Evolutionary conservation across 2,113 vertebrate genomes (phyloP).

Genomic region (Girardinichthys multiradiatus): DNA sequence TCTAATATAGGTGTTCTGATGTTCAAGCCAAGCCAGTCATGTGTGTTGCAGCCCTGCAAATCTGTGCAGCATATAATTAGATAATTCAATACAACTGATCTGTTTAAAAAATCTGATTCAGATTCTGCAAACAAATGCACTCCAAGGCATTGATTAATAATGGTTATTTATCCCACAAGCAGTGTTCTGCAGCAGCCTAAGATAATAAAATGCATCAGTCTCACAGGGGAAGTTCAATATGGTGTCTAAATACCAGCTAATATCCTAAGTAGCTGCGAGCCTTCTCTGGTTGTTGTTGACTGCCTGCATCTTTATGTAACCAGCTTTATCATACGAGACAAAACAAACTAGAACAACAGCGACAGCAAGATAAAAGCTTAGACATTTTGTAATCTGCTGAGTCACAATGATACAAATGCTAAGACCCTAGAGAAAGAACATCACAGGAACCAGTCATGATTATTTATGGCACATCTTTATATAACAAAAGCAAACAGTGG

Average conservation of each 20-base stretch:
- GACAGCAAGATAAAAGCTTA: conserved; percentile 44
- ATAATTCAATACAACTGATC: conserved; percentile 20
- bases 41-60: conserved; percentile 54
- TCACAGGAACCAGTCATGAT: conserved; percentile 46
- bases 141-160: conserved; percentile 42
- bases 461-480: conserved; percentile 69
- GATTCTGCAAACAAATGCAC: conserved; percentile 42
- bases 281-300: conserved; percentile 28
- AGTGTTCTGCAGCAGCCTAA: conserved; percentile 30
- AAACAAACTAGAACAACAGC: conserved; percentile 26
- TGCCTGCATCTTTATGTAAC: conserved; percentile 24
- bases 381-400: conserved; percentile 40
- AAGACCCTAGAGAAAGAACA: conserved; percentile 40
- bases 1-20: conserved; percentile 41
- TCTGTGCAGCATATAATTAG: conserved; percentile 41
- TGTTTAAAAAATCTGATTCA: conserved; percentile 23
- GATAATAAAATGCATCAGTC: conserved; percentile 29
- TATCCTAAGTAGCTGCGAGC: conserved; percentile 8
- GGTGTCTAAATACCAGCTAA: conserved; percentile 16
- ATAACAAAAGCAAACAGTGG: conserved; percentile 44
- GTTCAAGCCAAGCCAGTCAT: conserved; percentile 61
- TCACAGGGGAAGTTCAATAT: conserved; percentile 12
- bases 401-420: conserved; percentile 37
- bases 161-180: conserved; percentile 41
- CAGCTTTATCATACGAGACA: conserved; percentile 45